Base-by-base conservation (phyloP, 2,888 invertebrate genomes). In the Abscondita cerata region DNA sequence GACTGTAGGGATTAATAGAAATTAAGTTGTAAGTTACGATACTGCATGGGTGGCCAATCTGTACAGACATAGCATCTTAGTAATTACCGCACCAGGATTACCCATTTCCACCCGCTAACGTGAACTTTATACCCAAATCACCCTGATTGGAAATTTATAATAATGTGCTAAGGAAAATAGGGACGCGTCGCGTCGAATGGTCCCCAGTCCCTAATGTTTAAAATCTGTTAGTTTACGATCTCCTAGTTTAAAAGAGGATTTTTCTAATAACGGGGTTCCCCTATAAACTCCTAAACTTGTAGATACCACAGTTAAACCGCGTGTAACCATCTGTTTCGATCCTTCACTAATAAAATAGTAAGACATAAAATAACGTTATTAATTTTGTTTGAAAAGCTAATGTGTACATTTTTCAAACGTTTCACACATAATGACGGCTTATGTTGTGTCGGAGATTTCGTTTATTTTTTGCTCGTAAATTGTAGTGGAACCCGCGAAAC, bases 81-180 rank as follows among this genome's bases (percentile, higher is more conserved):
- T 70, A 73, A 74, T 75, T 73, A 72, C 65, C 64, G 56, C 41
- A 18, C 65, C 51, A 47, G 52, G 62, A 69, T 65, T 62, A 65
- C 71, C 72, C 74, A 73, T 73, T 75, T 71, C 70, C 70, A 66
- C 71, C 70, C 71, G 68, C 73, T 74, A 75, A 75, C 72, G 73
- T 73, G 69, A 73, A 73, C 72, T 73, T 75, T 74, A 74, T 73
- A 75, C n/a, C n/a, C 73, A 75, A 75, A 75, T 72, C 72, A 71
- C 68, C 54, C 67, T 66, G 62, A 61, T 65, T 60, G 62, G n/a
- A 66, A 69, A 71, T 71, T 72, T 70, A 74, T 71, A 72, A 70
- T 69, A 70, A 68, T 67, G 68, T 64, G 41, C 50, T 63, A 12
- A 33, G 57, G 63, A 62, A 62, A 50, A 64, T 53, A 13, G 52